Evolutionary conservation across 2,797 vertebrate species (phyloP), one percentile per base, ranked within the genome.

Genomic region (Alauda arvensis): DNA sequence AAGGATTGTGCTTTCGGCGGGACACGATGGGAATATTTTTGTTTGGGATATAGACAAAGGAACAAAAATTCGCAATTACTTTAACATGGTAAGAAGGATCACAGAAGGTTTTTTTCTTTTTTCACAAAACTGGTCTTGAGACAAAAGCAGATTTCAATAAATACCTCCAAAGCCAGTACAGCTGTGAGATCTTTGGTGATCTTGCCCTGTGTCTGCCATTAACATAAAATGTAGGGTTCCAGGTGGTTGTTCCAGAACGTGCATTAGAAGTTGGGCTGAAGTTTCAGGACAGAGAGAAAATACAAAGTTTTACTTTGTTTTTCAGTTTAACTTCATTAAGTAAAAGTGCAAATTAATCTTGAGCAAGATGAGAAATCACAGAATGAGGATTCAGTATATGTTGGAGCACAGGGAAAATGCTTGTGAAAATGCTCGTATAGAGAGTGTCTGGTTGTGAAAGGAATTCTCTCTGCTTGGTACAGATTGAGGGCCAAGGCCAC

Each of bases 401-500:
- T n/a, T 56, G 65, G 45, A 74, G 19, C 43, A 34, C 8, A 17
- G 68, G 67, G 80, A 23, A 39, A 34, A 26, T 51, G 33, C 33
- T 51, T 20, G 16, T 80, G 37, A 28, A 78, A 63, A 33, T 56
- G 33, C 59, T 77, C 4, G 12, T 60, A 1, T 1, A 29, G 48
- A 75, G 57, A 79, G 57, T 19, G 37, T 43, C 1, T 46, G n/a
- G 8, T 86, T 87, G 65, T 87, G 53, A 92, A 40, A 57, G 18
- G 57, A 74, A n/a, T 55, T 49, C 45, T 89, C 72, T 94, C 31
- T 95, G 78, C 89, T 85, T 89, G 40, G 9, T 87, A 66, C 97
- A 99, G 99, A 99, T 99, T 86, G 99, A 99, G 96, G 99, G 99
- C 75, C 99, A 99, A 97, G 99, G 99, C 83, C 99, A 99, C 3